A percentile compares a stretch with the other conserved stretches of the same genome.
Conservation (phyloP, 2,113 vertebrate genomes). For the Deroptyus accipitrinus region DNA sequence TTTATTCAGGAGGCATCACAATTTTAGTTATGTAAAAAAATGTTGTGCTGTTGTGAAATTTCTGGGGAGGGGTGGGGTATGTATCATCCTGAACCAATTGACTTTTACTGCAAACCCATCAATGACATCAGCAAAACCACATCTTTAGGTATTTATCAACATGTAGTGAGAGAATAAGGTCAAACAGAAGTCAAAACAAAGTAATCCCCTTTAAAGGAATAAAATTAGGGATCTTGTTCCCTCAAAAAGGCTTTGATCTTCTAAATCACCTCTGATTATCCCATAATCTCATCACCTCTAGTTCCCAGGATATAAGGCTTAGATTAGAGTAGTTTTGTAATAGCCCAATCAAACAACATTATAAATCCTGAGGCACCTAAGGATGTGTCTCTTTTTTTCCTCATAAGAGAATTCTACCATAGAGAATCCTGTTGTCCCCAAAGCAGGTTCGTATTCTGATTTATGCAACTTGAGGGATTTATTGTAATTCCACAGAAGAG, state of each 20-base stretch:
- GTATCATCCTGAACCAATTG: neutral
- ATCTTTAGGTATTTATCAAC: neutral
- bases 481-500: neutral
- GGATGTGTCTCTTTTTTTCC: neutral
- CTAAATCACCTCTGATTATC: slow-evolving; percentile 41
- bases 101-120: neutral
- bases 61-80: neutral
- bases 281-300: slow-evolving; percentile 26
- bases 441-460: neutral
- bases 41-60: neutral
- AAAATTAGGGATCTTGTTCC: neutral
- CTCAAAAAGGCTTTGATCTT: slow-evolving; percentile 42
- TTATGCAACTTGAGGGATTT: neutral
- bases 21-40: neutral
- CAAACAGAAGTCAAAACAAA: neutral
- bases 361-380: slow-evolving; percentile 11
- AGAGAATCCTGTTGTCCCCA: neutral
- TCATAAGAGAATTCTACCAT: neutral
- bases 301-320: slow-evolving; percentile 24
- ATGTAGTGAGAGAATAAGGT: neutral
- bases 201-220: neutral
- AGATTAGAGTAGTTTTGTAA: slow-evolving; percentile 40
- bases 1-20: neutral
- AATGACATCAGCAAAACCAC: neutral
- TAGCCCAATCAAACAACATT: neutral